phyloP scores from a whole-genome alignment of 1,140 invertebrate species.

The Chrysomallon squamiferum region DNA sequence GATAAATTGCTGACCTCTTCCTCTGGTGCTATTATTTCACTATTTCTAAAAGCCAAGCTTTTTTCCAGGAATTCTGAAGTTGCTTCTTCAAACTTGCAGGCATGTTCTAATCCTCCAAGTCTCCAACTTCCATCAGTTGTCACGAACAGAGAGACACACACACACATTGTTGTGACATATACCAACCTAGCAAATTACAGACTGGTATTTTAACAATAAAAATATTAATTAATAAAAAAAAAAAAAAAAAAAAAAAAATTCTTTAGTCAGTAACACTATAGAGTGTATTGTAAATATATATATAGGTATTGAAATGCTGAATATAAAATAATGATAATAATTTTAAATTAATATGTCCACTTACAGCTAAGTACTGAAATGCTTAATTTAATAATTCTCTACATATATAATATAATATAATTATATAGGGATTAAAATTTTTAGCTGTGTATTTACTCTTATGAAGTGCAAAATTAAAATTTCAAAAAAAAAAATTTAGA shows the following conservation, averaged over 20 bases:
- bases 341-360: too few relatives aligned
- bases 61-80: slow-evolving; percentile 73
- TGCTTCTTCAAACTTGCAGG: slow-evolving; percentile 73
- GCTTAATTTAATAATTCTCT: too few relatives aligned
- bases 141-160: slow-evolving; percentile 79
- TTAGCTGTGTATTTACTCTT: too few relatives aligned
- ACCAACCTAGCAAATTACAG: slow-evolving; percentile 77
- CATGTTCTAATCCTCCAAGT: slow-evolving; percentile 80
- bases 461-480: too few relatives aligned
- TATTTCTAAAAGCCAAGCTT: slow-evolving; percentile 73
- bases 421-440: too few relatives aligned
- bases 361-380: too few relatives aligned
- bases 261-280: neutral
- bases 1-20: slow-evolving; percentile 71
- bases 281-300: neutral
- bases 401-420: too few relatives aligned
- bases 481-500: too few relatives aligned
- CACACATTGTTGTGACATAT: slow-evolving; percentile 79
- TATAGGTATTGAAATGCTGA: too few relatives aligned
- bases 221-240: too few relatives aligned
- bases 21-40: slow-evolving; percentile 74
- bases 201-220: too few relatives aligned
- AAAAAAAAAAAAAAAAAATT: slow-evolving; percentile 41
- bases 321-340: too few relatives aligned
- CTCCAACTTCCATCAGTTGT: slow-evolving; percentile 82